Evolutionary conservation across 1,140 invertebrate genomes (phyloP), one percentile per base, ranked within the genome.

Genomic region (Diprion similis): DNA sequence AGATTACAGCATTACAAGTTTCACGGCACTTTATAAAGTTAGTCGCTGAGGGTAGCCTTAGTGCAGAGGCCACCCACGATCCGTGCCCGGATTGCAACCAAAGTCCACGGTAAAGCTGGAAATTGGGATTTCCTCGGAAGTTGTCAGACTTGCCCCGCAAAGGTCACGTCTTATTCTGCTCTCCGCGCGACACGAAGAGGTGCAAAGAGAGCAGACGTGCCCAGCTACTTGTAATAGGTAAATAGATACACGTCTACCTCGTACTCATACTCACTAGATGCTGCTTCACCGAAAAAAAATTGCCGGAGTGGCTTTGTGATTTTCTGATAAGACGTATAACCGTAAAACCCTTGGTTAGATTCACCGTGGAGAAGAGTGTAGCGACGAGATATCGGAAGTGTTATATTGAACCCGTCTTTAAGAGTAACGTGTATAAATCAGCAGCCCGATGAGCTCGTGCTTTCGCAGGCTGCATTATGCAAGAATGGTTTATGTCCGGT

Each of bases 1-100:
- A 72, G 75, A 80, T 80, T 80, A 80, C 78, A 70, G 75, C 68
- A 77, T 78, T 76, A 76, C 73, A 76, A 78, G 76, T 79, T 80
- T 47, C 69, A 11, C 46, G 69, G 69, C 69, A 70, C 69, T 70
- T 70, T 46, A 71, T 66, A 18, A n/a, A 71, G 68, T 64, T 11
- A 67, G 19, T 64, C 74, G 73, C 74, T 78, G 70, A 66, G 71
- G 73, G 68, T 77, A 47, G 46, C 68, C 74, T 77, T 78, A 75
- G 72, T 19, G 64, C 69, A 46, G 70, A 73, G 73, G 71, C 66
- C 73, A 71, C 67, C 64, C 64, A n/a, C 51, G 51, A 59, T 59
- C 51, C 51, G 7, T 59, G n/a, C 51, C 51, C 51, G 11, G 51
- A 59, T 59, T 59, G 51, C n/a, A 59, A 13, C 51, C n/a, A 37